Evolutionary conservation across 2,113 vertebrate genomes (phyloP).

Genomic region (Phalacrocorax brasilianus): DNA sequence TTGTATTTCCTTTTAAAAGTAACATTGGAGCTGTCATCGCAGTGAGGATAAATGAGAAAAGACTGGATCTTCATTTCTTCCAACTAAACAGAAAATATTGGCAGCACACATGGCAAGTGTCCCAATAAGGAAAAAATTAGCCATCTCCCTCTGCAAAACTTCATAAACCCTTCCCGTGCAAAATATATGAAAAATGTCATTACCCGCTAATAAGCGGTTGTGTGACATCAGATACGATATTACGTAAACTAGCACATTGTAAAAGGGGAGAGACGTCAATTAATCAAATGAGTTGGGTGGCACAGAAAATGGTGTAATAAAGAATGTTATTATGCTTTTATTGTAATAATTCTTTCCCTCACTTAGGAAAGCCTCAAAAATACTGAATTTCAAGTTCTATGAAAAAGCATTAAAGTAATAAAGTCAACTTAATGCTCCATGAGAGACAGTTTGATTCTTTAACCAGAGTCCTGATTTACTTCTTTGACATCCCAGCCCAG

Average conservation of each 20-base stretch:
- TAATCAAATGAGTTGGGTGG: not conserved
- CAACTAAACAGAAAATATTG: not conserved
- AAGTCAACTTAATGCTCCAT: not conserved
- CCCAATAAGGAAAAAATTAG: not conserved
- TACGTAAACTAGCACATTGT: not conserved
- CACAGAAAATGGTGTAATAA: not conserved
- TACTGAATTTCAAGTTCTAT: not conserved
- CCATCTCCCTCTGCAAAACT: not conserved
- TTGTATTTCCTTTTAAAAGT: fast-evolving
- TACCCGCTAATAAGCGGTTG: not conserved
- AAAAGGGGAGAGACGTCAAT: not conserved
- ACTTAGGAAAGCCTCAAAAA: not conserved
- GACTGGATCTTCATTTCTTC: not conserved
- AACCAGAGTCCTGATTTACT: not conserved
- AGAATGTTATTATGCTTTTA: not conserved
- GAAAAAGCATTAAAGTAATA: not conserved
- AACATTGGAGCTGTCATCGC: not conserved
- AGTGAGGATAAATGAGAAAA: not conserved
- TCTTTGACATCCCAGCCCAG: not conserved
- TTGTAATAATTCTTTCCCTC: not conserved
- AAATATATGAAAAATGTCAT: not conserved
- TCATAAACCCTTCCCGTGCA: not conserved
- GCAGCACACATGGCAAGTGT: not conserved
- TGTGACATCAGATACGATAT: not conserved
- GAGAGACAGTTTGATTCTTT: not conserved